phyloP scores from a whole-genome alignment of 1,140 invertebrate genomes.

The Adoxophyes honmai region DNA sequence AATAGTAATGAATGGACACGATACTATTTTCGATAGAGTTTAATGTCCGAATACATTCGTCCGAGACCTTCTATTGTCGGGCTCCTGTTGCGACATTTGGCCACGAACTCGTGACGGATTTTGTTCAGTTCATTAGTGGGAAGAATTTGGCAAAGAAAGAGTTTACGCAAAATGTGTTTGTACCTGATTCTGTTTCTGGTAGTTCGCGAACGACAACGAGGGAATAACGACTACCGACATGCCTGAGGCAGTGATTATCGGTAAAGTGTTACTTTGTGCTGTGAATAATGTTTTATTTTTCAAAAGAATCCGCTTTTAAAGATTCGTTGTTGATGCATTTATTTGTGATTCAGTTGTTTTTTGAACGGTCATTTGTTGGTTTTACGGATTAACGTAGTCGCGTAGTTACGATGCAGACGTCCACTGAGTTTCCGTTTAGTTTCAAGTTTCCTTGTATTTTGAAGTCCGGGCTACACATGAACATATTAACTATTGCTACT shows the following conservation, averaged over 20 bases:
- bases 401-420: too few species aligned
- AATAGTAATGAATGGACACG: slow-evolving; percentile 28
- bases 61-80: slow-evolving; percentile 9
- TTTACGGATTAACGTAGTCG: too few species aligned
- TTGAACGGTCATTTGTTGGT: too few species aligned
- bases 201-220: slow-evolving; percentile 51
- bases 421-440: too few species aligned
- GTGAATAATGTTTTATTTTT: too few species aligned
- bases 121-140: slow-evolving; percentile 55
- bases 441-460: too few species aligned
- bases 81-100: slow-evolving; percentile 23
- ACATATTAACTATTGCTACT: too few species aligned
- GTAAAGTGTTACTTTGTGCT: slow-evolving; percentile 39
- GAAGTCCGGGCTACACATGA: too few species aligned
- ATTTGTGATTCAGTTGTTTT: too few species aligned
- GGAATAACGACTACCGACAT: slow-evolving; percentile 45
- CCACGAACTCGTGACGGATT: slow-evolving; percentile 32
- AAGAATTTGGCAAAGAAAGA: slow-evolving; percentile 53
- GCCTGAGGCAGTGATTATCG: slow-evolving; percentile 54
- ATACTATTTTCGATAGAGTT: slow-evolving; percentile 28
- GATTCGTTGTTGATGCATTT: too few species aligned
- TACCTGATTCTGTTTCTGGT: slow-evolving; percentile 38
- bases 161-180: slow-evolving; percentile 30
- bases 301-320: too few species aligned
- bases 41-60: slow-evolving; percentile 32